A percentile compares a stretch with the other conserved stretches of the same genome.
These are phyloP conservation scores for Capitulum mitella DNA, from an alignment of 2,888 invertebrate species.

Conservation along the genomic window DNA sequence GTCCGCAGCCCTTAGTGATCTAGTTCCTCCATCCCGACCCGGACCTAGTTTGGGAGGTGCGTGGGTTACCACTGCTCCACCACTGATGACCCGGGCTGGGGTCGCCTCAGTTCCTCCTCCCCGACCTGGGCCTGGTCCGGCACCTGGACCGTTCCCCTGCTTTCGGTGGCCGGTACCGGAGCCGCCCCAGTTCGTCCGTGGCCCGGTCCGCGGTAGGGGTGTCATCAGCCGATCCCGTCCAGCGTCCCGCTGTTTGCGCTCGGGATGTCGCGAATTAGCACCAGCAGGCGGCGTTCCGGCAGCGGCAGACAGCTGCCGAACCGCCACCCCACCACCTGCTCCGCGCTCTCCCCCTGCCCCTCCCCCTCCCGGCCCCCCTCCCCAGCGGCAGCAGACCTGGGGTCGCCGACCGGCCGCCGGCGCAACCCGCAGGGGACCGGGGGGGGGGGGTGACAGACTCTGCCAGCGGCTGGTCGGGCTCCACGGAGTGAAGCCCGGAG, in stretches of 20 bases:
- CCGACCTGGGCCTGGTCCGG: no score
- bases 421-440: not conserved
- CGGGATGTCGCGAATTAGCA: not conserved
- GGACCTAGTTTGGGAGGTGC: no score
- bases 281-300: not conserved
- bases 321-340: not conserved
- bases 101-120: no score
- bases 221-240: not conserved
- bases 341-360: not conserved
- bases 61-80: no score
- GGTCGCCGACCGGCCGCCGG: conserved; percentile 5
- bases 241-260: not conserved
- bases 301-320: not conserved
- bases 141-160: no score
- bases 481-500: no score
- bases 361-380: not conserved
- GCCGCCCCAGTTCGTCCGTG: no score
- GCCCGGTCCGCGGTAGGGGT: not conserved
- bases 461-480: no score
- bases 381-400: not conserved
- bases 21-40: no score
- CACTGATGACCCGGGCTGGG: no score
- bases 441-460: no score
- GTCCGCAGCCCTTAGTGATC: no score
- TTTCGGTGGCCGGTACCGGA: not conserved